Base-by-base conservation (phyloP, 2,113 vertebrate genomes). In the Nicator chloris region DNA sequence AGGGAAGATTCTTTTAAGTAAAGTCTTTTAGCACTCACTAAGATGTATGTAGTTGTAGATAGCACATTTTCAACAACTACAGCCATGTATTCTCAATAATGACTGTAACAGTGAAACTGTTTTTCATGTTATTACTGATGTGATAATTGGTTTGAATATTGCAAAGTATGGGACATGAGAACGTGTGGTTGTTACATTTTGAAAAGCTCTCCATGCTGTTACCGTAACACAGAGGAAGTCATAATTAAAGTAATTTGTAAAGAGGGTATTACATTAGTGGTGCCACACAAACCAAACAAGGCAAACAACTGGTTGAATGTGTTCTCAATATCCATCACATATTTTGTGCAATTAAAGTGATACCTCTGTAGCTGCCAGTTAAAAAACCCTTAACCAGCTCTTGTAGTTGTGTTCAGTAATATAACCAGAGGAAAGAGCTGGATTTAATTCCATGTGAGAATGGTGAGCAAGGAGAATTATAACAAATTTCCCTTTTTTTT, bases 161-260 rank as follows among this genome's bases (percentile, higher is more conserved):
- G 50, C 50, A 68, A 92, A 93, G 45, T 90, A 72, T 15, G 64
- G 83, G 88, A 92, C 44, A 47, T 3, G 10, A 97, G 86, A 65
- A 92, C 90, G 21, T 39, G 57, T 56, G 79, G 59, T 26, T 73
- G 78, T 73, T 92, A 70, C n/a, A 57, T n/a, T 53, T 56, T 56
- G 71, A 82, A 92, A 81, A 86, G 40, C 56, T 80, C 69, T 81
- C 26, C 68, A 60, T 88, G 37, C 73, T 76, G 40, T 94, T 94
- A 79, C 59, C 42, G 31, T 59, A 87, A 90, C 64, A 71, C 33
- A 90, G 44, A 5, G 69, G 92, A 94, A 94, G 70, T 66, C 57
- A 69, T 93, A 94, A 96, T 95, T 97, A 96, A 95, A 42, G 40
- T 73, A 85, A 94, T 93, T 96, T 93, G 82, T 77, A 85, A 91